phyloP scores from a whole-genome alignment of 2,113 vertebrate species.

The Thunnus thynnus region DNA sequence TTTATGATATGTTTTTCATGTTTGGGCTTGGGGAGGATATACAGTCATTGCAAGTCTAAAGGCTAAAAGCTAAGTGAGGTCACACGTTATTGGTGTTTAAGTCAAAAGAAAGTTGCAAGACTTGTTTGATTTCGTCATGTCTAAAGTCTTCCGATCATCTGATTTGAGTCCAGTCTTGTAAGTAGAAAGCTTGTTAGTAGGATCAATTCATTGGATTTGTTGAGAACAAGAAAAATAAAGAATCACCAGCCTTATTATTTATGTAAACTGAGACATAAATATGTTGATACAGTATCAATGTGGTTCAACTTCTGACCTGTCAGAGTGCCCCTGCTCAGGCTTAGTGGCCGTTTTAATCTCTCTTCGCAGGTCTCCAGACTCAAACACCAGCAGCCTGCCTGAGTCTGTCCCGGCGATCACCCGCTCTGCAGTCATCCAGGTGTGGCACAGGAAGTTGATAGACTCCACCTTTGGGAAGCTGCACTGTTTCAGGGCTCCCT shows the following conservation, averaged over 20 bases:
- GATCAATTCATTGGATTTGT: too few relatives aligned
- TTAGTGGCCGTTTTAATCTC: constrained; percentile 77
- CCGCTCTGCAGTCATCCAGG: constrained; percentile 88
- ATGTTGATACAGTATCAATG: background rate
- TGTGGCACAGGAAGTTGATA: constrained; percentile 90
- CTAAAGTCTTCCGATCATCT: too few relatives aligned
- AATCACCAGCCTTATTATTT: too few relatives aligned
- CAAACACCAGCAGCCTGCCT: constrained; percentile 90
- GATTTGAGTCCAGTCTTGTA: too few relatives aligned
- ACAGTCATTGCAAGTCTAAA: background rate
- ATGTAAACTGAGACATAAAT: background rate
- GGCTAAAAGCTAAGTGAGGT: background rate
- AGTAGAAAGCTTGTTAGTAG: too few relatives aligned
- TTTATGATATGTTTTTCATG: too few relatives aligned
- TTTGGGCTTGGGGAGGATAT: too few relatives aligned
- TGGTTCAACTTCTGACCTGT: constrained; percentile 64
- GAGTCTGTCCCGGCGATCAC: constrained; percentile 90
- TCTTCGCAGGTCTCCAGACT: constrained; percentile 89
- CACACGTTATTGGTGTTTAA: background rate
- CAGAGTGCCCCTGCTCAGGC: constrained; percentile 36
- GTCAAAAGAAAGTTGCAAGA: background rate
- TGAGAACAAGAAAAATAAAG: too few relatives aligned
- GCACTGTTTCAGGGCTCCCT: constrained; percentile 90
- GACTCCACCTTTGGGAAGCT: constrained; percentile 88
- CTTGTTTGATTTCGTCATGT: too few relatives aligned